A percentile compares a stretch with the other conserved stretches of the same genome.
These are phyloP conservation scores for Tangara arthus DNA, from an alignment of 2,797 vertebrate genomes.

Conservation along the genomic window DNA sequence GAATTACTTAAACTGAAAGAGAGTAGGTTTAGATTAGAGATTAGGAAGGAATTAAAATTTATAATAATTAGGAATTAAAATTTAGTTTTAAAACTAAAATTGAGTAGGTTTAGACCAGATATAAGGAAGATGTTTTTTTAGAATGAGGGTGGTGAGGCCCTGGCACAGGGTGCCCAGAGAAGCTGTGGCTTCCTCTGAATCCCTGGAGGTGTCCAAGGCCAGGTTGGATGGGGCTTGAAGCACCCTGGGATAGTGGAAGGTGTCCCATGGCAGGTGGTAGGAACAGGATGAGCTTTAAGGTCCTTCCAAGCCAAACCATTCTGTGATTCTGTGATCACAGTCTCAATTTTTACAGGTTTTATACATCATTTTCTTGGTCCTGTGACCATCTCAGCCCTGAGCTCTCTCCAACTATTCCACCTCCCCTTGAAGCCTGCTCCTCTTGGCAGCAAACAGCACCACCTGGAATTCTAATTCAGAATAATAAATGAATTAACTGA, in stretches of 20 bases:
- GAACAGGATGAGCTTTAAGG: not conserved
- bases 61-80: no score
- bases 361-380: not conserved
- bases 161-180: not conserved
- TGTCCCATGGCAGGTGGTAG: not conserved
- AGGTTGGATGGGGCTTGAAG: fast-evolving
- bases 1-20: fast-evolving
- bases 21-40: fast-evolving
- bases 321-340: not conserved
- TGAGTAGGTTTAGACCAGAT: no score
- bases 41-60: not conserved
- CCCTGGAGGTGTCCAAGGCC: not conserved
- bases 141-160: fast-evolving
- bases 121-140: no score
- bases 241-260: fast-evolving
- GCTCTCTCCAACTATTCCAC: not conserved
- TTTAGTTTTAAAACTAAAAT: no score
- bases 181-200: not conserved
- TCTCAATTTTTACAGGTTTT: not conserved
- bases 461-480: not conserved
- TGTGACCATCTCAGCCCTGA: not conserved
- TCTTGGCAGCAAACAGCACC: not conserved
- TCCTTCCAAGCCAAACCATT: not conserved
- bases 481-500: not conserved
- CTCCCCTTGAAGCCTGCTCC: not conserved